These are phyloP conservation scores for Ctenopoma multispine DNA, from an alignment of 2,797 vertebrate genomes.

Conservation along the genomic window DNA sequence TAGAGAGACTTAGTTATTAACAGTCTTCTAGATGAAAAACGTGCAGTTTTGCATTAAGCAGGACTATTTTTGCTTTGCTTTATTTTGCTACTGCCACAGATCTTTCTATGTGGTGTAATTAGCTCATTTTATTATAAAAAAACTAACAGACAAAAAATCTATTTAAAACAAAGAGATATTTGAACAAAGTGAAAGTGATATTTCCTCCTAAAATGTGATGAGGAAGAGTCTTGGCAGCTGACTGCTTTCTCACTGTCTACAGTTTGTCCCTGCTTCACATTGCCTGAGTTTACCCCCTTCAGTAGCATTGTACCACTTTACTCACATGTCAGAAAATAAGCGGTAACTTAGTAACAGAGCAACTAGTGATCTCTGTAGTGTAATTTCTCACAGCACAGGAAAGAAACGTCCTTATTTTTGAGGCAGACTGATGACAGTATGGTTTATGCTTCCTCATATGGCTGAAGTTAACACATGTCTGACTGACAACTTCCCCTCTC, in stretches of 20 bases:
- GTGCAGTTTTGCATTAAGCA: slow-evolving; percentile 7
- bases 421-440: slow-evolving; percentile 27
- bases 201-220: not conserved
- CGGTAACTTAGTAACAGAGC: slow-evolving; percentile 59
- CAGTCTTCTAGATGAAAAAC: not conserved
- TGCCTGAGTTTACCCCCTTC: slow-evolving; percentile 14
- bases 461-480: slow-evolving; percentile 24
- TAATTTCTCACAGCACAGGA: slow-evolving; percentile 26
- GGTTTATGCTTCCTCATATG: slow-evolving; percentile 40
- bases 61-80: too few species aligned
- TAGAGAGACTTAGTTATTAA: not conserved
- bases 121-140: not conserved
- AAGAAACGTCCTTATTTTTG: slow-evolving; percentile 29
- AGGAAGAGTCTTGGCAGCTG: slow-evolving; percentile 1
- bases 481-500: slow-evolving; percentile 63
- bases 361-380: not conserved
- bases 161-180: not conserved
- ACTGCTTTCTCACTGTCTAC: not conserved
- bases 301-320: slow-evolving; percentile 6
- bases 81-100: not conserved
- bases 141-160: too few species aligned
- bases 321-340: slow-evolving; percentile 16
- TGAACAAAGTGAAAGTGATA: too few species aligned
- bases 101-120: not conserved
- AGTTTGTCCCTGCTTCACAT: slow-evolving; percentile 8